Conservation (phyloP, 2,797 vertebrate species). For the Echiichthys vipera region DNA sequence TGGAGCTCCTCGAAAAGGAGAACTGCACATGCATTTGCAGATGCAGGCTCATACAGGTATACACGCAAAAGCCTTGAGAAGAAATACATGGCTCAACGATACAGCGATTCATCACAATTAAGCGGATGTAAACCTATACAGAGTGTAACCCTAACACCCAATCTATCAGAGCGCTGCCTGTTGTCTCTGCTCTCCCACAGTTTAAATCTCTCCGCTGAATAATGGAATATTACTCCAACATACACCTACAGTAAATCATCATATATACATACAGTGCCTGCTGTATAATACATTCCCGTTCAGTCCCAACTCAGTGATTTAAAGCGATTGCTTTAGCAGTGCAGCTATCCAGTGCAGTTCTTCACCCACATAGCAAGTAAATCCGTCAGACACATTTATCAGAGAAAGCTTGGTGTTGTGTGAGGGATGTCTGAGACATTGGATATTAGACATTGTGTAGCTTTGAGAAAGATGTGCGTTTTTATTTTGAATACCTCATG, state of each 20-base stretch:
- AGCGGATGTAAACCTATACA: constrained; percentile 64
- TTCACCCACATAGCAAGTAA: constrained; percentile 64
- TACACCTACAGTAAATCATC: constrained; percentile 62
- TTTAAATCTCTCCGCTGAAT: constrained; percentile 54
- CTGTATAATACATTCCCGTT: constrained; percentile 63
- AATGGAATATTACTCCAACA: constrained; percentile 49
- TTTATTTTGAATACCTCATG: not conserved
- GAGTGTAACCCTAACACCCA: constrained; percentile 61
- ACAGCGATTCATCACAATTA: constrained; percentile 66
- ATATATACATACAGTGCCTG: constrained; percentile 40
- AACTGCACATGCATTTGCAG: constrained; percentile 26
- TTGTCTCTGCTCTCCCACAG: constrained; percentile 51
- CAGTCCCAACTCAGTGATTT: constrained; percentile 57
- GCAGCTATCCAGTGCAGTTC: constrained; percentile 35
- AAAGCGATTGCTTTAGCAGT: constrained; percentile 71
- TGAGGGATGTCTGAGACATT: constrained; percentile 30
- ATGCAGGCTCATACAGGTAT: constrained; percentile 16
- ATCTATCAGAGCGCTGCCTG: constrained; percentile 62
- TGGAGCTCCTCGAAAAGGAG: constrained; percentile 27
- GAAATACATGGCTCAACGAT: constrained; percentile 25
- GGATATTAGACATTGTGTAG: not conserved
- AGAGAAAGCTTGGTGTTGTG: constrained; percentile 31
- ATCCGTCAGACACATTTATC: constrained; percentile 55
- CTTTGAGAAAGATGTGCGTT: constrained; percentile 12
- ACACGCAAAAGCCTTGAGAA: constrained; percentile 28